Base-by-base conservation (phyloP, 2,888 invertebrate genomes). In the Suillia variegata region DNA sequence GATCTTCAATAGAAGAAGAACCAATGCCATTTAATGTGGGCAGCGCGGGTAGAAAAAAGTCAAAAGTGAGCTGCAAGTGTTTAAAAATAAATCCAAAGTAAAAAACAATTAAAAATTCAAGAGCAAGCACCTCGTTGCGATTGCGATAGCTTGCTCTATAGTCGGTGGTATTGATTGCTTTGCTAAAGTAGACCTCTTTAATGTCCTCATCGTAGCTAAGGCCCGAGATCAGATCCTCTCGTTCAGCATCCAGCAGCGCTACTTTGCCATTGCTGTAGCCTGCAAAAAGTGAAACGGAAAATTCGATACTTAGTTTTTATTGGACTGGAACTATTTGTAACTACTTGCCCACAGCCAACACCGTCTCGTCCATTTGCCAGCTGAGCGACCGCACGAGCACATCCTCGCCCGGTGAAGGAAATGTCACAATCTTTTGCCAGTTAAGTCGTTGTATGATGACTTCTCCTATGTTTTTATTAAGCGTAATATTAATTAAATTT, bases 351-450 rank as follows among this genome's bases (percentile, higher is more conserved):
- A 79, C 80, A 0, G 88, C 88, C 53, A 89, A 78, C 71, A 96
- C 89, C 83, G 95, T 95, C 67, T 97, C 96, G 85, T 98, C 97
- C 6, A 96, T 94, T 79, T 96, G 87, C 97, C 97, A 98, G 54
- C 93, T 89, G 76, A 98, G 86, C 12, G 91, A 89, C 62, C 86
- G 87, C 1, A 94, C 92, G 38, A 85, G 85, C 17, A 89, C 84
- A 72, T 88, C 87, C 78, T 96, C 94, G 65, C 87, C 88, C 3
- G 89, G 90, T 2, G 95, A 88, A 51, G 88, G 85, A 64, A 95
- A 84, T 56, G 87, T 87, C 90, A 96, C 96, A 8, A 96, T 95
- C 81, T 92, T 91, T 77, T 96, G 94, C 96, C 96, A 96, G 59
- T 93, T 92, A 31, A 97, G 84, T 64, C 97, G 87, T 77, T 96